Conservation (phyloP, 2,888 invertebrate genomes). For the Taphrorychus bicolor region DNA sequence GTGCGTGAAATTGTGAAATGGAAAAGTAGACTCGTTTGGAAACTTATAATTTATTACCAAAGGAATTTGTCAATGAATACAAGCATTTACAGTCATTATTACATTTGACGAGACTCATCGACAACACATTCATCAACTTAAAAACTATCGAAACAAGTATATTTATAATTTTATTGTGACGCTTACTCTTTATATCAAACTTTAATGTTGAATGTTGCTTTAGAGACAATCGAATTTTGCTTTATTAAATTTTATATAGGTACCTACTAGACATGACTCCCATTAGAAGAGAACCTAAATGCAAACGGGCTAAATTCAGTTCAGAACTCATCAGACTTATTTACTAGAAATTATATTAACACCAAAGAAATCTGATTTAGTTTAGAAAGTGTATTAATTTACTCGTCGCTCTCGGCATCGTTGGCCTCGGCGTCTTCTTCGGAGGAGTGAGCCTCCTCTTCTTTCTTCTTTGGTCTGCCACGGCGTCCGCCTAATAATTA, state of each 20-base stretch:
- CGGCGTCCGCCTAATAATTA: constrained; percentile 52
- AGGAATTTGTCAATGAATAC: background rate
- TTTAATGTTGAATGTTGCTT: background rate
- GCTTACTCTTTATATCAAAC: background rate
- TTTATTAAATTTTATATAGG: background rate
- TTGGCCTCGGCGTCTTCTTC: constrained; percentile 60
- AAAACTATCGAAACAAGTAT: background rate
- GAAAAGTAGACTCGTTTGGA: too few species aligned
- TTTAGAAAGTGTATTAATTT: background rate
- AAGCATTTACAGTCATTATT: background rate
- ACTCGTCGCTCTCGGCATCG: constrained; percentile 48
- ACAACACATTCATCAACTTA: background rate
- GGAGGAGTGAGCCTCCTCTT: constrained; percentile 58
- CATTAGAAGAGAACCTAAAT: background rate
- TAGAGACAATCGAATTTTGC: background rate
- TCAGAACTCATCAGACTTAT: background rate
- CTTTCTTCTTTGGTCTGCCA: constrained; percentile 61
- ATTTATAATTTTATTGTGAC: background rate
- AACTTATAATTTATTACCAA: background rate
- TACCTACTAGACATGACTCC: background rate
- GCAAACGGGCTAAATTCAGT: background rate
- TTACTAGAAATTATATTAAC: too few species aligned
- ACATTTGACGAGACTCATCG: background rate
- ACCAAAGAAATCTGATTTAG: background rate
- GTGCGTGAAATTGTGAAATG: too few species aligned